phyloP scores from a whole-genome alignment of 2,113 vertebrate species.

The Pavo muticus region DNA sequence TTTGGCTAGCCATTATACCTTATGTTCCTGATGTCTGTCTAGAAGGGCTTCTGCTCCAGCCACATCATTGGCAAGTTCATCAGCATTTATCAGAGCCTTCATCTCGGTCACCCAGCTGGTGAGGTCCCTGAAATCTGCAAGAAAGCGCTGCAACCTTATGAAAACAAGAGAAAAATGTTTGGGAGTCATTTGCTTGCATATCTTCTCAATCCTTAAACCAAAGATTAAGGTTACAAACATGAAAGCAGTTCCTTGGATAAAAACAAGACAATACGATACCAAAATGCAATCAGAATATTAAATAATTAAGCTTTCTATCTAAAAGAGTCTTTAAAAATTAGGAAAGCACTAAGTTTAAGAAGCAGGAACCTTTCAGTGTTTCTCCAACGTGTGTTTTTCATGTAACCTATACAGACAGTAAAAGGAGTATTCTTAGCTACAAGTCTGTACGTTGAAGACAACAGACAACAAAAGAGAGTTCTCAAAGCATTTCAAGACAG shows the following conservation, averaged over 20 bases:
- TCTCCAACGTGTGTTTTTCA: background rate
- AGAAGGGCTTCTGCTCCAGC: constrained; percentile 96
- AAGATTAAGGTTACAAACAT: background rate
- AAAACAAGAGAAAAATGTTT: background rate
- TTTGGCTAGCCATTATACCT: constrained; percentile 77
- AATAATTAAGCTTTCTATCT: background rate
- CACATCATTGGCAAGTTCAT: constrained; percentile 96
- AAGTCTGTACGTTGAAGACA: background rate
- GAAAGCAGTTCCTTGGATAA: background rate
- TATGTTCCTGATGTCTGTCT: constrained; percentile 97
- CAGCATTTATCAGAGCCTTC: constrained; percentile 98
- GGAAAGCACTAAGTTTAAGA: background rate
- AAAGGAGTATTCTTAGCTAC: background rate
- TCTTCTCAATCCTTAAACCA: background rate
- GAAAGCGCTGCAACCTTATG: constrained; percentile 93
- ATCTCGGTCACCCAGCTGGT: constrained; percentile 99
- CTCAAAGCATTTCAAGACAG: background rate
- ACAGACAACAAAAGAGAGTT: background rate
- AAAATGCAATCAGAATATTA: background rate
- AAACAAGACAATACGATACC: background rate
- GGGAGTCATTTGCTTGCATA: background rate
- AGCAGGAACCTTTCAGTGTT: background rate
- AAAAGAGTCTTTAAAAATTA: background rate
- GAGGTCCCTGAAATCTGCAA: constrained; percentile 96
- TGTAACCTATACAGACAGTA: background rate